Percentiles rank a stretch among this genome's conserved stretches.
Conservation (phyloP, 1,140 invertebrate species). For the Rhagoletis pomonella region DNA sequence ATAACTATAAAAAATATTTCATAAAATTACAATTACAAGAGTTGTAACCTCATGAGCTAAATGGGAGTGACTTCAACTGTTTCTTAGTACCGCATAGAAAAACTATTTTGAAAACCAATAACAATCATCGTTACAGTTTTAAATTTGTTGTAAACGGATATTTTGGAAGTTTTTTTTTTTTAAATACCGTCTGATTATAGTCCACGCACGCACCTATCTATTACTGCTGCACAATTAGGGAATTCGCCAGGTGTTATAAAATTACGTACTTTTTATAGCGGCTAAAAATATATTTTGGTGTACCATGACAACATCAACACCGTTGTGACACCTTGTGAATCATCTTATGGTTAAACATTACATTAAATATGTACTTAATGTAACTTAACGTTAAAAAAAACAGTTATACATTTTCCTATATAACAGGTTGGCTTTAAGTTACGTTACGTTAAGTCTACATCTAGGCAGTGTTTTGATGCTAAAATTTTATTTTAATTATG, state of each 20-base stretch:
- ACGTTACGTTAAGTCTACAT: too few species aligned
- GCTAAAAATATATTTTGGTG: too few species aligned
- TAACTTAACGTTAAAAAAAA: too few species aligned
- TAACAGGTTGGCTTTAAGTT: too few species aligned
- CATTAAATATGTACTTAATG: too few species aligned
- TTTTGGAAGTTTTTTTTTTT: conserved; percentile 16
- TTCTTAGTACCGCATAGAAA: background rate
- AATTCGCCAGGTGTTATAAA: too few species aligned
- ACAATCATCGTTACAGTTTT: background rate
- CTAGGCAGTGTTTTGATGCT: too few species aligned
- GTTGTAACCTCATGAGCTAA: background rate
- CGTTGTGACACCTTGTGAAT: too few species aligned
- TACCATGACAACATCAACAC: too few species aligned
- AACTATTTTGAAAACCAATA: background rate
- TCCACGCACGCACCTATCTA: background rate
- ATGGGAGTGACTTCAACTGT: background rate
- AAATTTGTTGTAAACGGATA: background rate
- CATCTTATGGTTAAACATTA: too few species aligned
- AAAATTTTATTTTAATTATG: background rate
- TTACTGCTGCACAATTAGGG: background rate
- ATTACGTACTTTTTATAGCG: too few species aligned
- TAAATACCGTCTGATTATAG: background rate
- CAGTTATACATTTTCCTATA: too few species aligned
- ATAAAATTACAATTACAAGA: background rate
- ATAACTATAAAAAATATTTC: background rate